Evolutionary conservation across 2,113 vertebrate genomes (phyloP), one percentile per base, ranked within the genome.

Genomic region (Etheostoma spectabile): DNA sequence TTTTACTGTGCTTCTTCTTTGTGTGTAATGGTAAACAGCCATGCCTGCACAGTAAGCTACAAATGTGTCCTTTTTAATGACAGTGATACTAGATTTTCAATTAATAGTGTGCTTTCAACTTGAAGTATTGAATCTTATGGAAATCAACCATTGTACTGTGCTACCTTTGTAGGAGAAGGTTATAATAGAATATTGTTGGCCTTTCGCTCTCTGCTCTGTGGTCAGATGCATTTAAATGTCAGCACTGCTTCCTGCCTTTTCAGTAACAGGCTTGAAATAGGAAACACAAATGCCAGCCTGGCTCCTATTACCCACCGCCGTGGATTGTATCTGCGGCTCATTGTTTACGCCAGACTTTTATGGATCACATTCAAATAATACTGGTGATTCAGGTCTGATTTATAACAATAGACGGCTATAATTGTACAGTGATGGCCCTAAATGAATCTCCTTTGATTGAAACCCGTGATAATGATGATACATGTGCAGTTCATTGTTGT

Each of bases 141-240:
- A 92, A 91, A 87, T 90, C 68, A 86, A 59, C 82, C 84, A 86
- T 85, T 90, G 92, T 86, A 49, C 83, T 61, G 5, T 27, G 68
- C 33, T 87, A 75, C 79, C 85, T 86, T 85, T 89, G 84, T 79
- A 80, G 84, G 82, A 77, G 76, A 68, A 82, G 89, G 90, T 88
- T 93, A 93, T 91, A 91, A 93, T 92, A 92, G 90, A 89, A 89
- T 91, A 90, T 90, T 85, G 89, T 91, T 94, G 93, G 89, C 93
- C 93, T 94, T 94, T 94, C 74, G 74, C 91, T 91, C 82, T 46
- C 85, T 79, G 84, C 88, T 88, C 92, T 77, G 79, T 80, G 91
- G 91, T 91, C 93, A 90, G 89, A 92, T 92, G 88, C 91, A 93
- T 94, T 92, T 94, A 93, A 94, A 94, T 94, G 93, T 94, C 93